Base-by-base conservation (phyloP, 1,140 invertebrate species). In the Ostrea denselamellosa region DNA sequence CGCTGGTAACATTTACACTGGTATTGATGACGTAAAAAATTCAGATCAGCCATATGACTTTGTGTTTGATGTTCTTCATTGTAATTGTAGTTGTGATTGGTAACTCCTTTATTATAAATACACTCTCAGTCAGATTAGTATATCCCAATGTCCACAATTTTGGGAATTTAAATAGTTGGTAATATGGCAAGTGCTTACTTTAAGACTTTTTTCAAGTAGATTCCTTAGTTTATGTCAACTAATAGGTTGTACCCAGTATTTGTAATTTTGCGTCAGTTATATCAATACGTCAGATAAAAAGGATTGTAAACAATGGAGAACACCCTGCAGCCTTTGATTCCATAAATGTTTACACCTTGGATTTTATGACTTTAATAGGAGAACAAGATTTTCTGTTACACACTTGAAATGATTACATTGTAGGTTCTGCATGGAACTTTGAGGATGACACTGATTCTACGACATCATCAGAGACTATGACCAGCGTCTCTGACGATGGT, bases 401-500 rank as follows among this genome's bases (percentile, higher is more conserved):
- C 14, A 14, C 2, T 71, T 44, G 25, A 34, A 71, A 14, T 0
- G 3, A 28, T 25, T 71, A 3, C 54, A 87, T 91, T 91, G n/a
- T 86, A 92, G 92, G 92, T 51, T 92, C 92, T 25, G 92, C 92
- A 19, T 92, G 92, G 92, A 92, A 91, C 83, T 92, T 92, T 89
- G 92, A 92, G 71, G 92, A 92, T 87, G 90, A 91, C 71, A 91
- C 90, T 54, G 92, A 92, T 68, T 92, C 91, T n/a, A 92, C 92
- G 4, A 87, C 92, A 8, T 92, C 92, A 0, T 91, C 92, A 10
- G 92, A 92, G 52, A 92, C 89, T 34, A 89, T 90, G 90, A 90
- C 90, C 22, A 90, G 87, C 1, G 82, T 86, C 10, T 89, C 89
- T 1, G 91, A 91, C 77, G 90, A 91, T 53, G 85, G 85, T 3